Base-by-base conservation (phyloP, 2,797 vertebrate species). In the Paedocypris micromegethes region DNA sequence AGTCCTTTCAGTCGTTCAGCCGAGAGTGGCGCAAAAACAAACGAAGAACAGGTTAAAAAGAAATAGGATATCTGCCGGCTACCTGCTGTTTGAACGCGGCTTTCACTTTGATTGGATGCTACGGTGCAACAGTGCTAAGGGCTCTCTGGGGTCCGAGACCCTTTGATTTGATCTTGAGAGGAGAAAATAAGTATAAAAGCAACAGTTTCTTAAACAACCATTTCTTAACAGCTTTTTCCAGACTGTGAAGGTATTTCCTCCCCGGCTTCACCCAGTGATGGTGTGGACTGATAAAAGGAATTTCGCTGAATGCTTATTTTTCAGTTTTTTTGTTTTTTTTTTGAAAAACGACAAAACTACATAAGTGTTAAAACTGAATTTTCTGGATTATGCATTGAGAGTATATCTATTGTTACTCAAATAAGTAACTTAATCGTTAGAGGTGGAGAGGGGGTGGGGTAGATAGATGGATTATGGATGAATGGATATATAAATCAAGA, bases 1-100 rank as follows among this genome's bases (percentile, higher is more conserved):
- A 83, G 81, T 78, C 45, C 77, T 78, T 61, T 78, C 81, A 83
- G 82, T 75, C 45, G 78, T 81, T 56, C 80, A 81, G 78, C 73
- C 81, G 82, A 84, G 70, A 77, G 76, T 70, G 72, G 73, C 73
- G 74, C 67, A 69, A 64, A 63, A 78, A 65, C 49, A 63, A 78
- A 60, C 44, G 4, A 55, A 58, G 8, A n/a, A 66, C 63, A 9
- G 73, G 70, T 70, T 54, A 64, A 74, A 68, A 62, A 44, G 3
- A 4, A 62, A 38, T 54, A 69, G 41, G 52, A 56, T 48, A 47
- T 51, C 5, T 6, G 45, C 3, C 7, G 9, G 42, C 38, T 55
- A 62, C 23, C 23, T 23, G 23, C 23, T 23, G 23, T 23, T 23
- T 23, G 56, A 44, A 47, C n/a, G 39, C 55, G n/a, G 5, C 9